Evolutionary conservation across 2,113 vertebrate genomes (phyloP).

Genomic region (Ictalurus furcatus): DNA sequence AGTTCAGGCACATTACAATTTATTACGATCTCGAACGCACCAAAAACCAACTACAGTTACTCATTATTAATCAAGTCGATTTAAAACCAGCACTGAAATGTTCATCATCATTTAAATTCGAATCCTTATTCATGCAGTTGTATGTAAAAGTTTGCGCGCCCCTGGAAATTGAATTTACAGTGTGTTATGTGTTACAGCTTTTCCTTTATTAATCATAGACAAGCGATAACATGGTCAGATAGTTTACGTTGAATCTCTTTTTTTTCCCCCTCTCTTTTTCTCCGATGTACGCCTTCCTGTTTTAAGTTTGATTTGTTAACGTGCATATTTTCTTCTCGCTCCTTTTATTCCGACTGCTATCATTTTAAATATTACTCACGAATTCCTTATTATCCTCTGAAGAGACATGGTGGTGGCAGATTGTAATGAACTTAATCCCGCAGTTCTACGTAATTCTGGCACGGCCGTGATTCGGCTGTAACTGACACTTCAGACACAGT

Average conservation of each 20-base stretch:
- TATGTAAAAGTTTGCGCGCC: not conserved
- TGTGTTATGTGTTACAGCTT: not conserved
- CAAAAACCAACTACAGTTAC: not conserved
- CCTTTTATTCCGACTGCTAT: not conserved
- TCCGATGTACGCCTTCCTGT: not conserved
- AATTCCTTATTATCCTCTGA: not conserved
- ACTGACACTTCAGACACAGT: not conserved
- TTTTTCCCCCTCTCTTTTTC: no score
- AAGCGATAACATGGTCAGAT: not conserved
- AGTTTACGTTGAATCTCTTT: not conserved
- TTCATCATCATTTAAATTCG: not conserved
- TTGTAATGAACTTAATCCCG: not conserved
- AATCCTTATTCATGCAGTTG: not conserved
- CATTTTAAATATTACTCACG: not conserved
- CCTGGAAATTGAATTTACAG: not conserved
- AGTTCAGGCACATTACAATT: not conserved
- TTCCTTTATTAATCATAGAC: not conserved
- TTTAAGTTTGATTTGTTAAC: not conserved
- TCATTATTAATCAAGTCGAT: not conserved
- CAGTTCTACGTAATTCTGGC: not conserved
- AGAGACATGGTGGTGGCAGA: not conserved
- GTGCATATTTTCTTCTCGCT: not conserved
- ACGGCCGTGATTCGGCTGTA: not conserved
- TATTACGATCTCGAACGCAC: not conserved
- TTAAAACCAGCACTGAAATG: not conserved